These are phyloP conservation scores for Acheta domesticus DNA, from an alignment of 2,888 invertebrate genomes.

Conservation along the genomic window DNA sequence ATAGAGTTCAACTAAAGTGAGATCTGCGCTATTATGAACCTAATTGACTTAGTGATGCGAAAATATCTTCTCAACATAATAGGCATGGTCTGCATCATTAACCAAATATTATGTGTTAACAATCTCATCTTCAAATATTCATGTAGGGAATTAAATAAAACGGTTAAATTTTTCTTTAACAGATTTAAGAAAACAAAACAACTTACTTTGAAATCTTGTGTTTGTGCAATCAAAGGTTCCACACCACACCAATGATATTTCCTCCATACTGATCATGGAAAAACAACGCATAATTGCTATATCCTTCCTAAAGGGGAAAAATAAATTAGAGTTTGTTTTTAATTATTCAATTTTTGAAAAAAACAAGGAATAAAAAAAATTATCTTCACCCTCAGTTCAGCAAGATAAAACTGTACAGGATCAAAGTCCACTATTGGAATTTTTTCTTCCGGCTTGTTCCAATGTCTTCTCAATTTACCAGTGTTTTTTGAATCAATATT, in stretches of 20 bases:
- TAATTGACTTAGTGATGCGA: too few relatives aligned
- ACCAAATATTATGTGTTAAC: too few relatives aligned
- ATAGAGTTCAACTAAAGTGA: too few relatives aligned
- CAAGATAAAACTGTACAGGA: constrained; percentile 67
- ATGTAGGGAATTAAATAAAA: too few relatives aligned
- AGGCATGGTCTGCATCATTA: too few relatives aligned
- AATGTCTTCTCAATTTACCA: constrained; percentile 43
- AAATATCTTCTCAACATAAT: too few relatives aligned
- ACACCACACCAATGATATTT: constrained; percentile 74
- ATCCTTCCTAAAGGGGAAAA: constrained; percentile 58
- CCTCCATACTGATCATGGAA: constrained; percentile 90
- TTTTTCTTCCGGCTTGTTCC: constrained; percentile 45
- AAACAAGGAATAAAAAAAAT: not conserved
- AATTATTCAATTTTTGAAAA: not conserved
- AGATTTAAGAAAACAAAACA: not conserved
- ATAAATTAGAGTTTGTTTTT: not conserved
- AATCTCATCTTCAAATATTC: too few relatives aligned
- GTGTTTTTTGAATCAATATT: constrained; percentile 45
- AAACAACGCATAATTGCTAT: constrained; percentile 76
- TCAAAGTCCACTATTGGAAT: constrained; percentile 75
- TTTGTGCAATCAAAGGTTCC: constrained; percentile 66
- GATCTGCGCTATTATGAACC: too few relatives aligned
- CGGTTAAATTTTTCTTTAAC: too few relatives aligned
- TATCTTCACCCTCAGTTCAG: constrained; percentile 66
- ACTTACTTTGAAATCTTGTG: constrained; percentile 69